Evolutionary conservation across 2,113 vertebrate species (phyloP).

Genomic region (Origma solitaria): DNA sequence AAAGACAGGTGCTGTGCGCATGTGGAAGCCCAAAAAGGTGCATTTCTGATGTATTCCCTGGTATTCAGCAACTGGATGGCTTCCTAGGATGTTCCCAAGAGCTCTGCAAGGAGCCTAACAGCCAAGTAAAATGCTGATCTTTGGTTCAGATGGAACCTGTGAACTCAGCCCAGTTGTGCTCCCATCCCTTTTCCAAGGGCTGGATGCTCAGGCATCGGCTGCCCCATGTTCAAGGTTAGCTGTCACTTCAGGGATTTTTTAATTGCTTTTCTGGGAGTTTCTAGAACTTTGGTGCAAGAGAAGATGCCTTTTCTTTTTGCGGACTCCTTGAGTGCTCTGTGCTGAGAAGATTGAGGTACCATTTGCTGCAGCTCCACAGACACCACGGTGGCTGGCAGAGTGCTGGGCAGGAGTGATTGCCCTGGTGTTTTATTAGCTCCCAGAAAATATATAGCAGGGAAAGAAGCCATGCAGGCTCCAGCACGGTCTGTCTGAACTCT

Average conservation of each 20-base stretch:
- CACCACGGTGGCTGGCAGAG: neutral
- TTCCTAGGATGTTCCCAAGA: neutral
- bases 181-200: neutral
- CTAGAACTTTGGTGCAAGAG: neutral
- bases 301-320: neutral
- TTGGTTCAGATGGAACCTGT: neutral
- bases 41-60: neutral
- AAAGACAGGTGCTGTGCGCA: neutral
- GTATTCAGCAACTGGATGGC: neutral
- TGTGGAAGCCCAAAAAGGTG: neutral
- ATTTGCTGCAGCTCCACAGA: neutral
- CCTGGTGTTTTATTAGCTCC: neutral
- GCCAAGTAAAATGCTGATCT: neutral
- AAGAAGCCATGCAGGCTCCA: neutral
- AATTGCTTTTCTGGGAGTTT: neutral
- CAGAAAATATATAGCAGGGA: neutral
- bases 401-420: neutral
- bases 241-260: neutral
- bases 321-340: neutral
- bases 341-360: neutral
- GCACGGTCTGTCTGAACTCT: neutral
- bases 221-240: neutral
- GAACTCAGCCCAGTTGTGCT: neutral
- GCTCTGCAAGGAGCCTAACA: neutral
- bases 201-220: rapidly evolving